A percentile compares a stretch with the other conserved stretches of the same genome.
phyloP scores from a whole-genome alignment of 2,113 vertebrate genomes.

The Oreochromis tanganicae region DNA sequence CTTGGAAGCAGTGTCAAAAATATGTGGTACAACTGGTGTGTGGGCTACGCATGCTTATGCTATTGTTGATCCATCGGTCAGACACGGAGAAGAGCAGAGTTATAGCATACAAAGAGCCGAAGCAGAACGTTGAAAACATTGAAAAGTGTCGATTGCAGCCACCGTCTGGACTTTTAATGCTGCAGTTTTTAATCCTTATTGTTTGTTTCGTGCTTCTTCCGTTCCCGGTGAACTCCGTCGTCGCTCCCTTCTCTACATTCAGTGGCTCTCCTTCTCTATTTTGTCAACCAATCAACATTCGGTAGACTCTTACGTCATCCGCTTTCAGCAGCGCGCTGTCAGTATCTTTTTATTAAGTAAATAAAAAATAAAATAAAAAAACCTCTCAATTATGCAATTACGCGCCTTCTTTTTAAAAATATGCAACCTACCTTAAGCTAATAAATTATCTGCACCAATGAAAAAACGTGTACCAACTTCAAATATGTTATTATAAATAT shows the following conservation, averaged over 20 bases:
- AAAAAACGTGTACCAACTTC: neutral
- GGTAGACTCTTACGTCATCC: neutral
- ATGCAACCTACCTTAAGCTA: neutral
- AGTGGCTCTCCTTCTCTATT: neutral
- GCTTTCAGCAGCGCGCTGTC: neutral
- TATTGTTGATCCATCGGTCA: neutral
- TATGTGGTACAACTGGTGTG: neutral
- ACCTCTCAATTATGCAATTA: neutral
- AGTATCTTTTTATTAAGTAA: neutral
- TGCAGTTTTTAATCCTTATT: neutral
- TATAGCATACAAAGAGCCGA: rapidly evolving
- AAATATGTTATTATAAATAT: neutral
- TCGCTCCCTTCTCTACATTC: neutral
- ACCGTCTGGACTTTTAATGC: rapidly evolving
- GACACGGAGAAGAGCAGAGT: neutral
- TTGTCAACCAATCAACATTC: neutral
- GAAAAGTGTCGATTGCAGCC: rapidly evolving
- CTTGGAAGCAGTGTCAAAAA: neutral
- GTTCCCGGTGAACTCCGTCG: neutral
- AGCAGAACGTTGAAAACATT: neutral
- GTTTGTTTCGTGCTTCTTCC: neutral
- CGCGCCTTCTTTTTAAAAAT: neutral
- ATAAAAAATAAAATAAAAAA: neutral
- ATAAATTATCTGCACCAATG: neutral
- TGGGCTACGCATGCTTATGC: neutral